Evolutionary conservation across 2,113 vertebrate genomes (phyloP).

Genomic region (Nymphicus hollandicus): DNA sequence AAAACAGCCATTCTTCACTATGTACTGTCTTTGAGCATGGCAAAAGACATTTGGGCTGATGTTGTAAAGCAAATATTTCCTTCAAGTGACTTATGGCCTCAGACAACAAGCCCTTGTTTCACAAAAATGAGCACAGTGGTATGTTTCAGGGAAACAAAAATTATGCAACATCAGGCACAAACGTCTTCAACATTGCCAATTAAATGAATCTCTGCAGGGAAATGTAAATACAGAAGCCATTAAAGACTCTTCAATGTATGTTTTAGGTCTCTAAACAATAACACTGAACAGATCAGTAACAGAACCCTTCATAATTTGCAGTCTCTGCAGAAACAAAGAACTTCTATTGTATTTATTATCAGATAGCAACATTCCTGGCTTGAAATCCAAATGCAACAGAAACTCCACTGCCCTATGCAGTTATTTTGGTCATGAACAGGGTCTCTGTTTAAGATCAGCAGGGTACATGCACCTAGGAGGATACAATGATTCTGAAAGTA

Average conservation of each 20-base stretch:
- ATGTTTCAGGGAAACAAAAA: slow-evolving; percentile 55
- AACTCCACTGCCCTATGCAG: slow-evolving; percentile 68
- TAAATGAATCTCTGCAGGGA: slow-evolving; percentile 58
- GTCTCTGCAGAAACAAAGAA: slow-evolving; percentile 42
- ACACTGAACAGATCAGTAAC: slow-evolving; percentile 4
- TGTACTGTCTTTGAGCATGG: neutral
- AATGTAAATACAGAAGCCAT: slow-evolving; percentile 55
- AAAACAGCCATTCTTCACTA: fast-evolving
- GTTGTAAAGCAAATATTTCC: neutral
- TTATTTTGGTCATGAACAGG: slow-evolving; percentile 55
- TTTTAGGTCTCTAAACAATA: slow-evolving; percentile 7
- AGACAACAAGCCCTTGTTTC: neutral
- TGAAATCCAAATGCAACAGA: slow-evolving; percentile 71
- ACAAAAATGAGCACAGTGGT: slow-evolving; percentile 10
- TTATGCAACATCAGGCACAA: slow-evolving; percentile 44
- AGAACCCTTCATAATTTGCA: neutral
- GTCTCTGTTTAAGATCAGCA: slow-evolving; percentile 76
- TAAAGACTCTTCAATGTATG: neutral
- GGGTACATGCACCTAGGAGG: slow-evolving; percentile 55
- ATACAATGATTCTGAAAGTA: slow-evolving; percentile 71
- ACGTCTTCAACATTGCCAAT: neutral
- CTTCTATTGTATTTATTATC: slow-evolving; percentile 29
- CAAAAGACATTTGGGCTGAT: neutral
- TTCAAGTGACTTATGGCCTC: neutral
- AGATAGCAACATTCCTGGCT: slow-evolving; percentile 14